phyloP scores from a whole-genome alignment of 2,888 invertebrate genomes.

The Allygus modestus region DNA sequence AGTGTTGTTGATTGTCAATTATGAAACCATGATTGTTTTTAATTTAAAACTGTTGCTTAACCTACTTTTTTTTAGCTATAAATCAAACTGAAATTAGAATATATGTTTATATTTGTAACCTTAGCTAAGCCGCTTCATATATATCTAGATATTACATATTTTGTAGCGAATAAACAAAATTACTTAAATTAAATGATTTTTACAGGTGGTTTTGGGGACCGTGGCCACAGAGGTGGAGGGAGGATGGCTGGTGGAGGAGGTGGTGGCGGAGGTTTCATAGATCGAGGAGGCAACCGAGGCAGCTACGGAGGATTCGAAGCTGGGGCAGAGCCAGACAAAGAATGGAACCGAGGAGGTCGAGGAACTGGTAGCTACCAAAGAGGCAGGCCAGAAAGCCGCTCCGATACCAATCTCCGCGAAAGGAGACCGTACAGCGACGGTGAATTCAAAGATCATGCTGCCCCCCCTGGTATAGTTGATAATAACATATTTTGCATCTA shows the following conservation, averaged over 20 bases:
- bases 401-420: slow-evolving; percentile 39
- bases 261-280: slow-evolving; percentile 71
- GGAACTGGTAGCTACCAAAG: slow-evolving; percentile 70
- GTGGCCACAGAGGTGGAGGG: slow-evolving; percentile 50
- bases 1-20: too few species aligned
- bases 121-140: too few species aligned
- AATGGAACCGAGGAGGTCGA: slow-evolving; percentile 71
- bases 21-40: too few species aligned
- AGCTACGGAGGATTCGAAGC: slow-evolving; percentile 70
- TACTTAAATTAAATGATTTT: too few species aligned
- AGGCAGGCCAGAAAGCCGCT: slow-evolving; percentile 39
- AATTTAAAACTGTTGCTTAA: too few species aligned
- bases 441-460: slow-evolving; percentile 41
- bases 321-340: slow-evolving; percentile 65
- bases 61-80: too few species aligned
- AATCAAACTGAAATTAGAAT: too few species aligned
- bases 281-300: slow-evolving; percentile 69
- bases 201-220: too few species aligned
- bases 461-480: slow-evolving; percentile 21
- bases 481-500: slow-evolving; percentile 8
- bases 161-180: too few species aligned
- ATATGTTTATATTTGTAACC: too few species aligned
- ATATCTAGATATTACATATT: too few species aligned
- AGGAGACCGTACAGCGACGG: slow-evolving; percentile 43
- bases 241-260: slow-evolving; percentile 60